Evolutionary conservation across 1,140 invertebrate genomes (phyloP).

Genomic region (Nomia melanderi): DNA sequence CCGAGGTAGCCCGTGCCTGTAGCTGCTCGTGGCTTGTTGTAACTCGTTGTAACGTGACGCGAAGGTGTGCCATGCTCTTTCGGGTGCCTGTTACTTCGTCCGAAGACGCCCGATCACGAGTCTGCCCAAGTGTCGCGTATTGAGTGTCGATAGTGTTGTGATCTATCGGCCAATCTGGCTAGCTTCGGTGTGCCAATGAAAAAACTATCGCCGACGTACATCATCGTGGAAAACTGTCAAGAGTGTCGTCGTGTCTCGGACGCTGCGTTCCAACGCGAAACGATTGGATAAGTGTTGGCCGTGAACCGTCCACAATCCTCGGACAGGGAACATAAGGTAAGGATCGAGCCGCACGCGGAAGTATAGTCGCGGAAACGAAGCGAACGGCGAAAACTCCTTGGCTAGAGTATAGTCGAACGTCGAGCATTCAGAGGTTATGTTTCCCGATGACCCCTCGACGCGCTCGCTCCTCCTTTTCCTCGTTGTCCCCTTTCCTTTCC

Average conservation of each 20-base stretch:
- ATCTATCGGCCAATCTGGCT: conserved; percentile 12
- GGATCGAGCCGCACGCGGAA: conserved; percentile 4
- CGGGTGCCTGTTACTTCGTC: conserved; percentile 46
- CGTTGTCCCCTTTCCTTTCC: conserved; percentile 27
- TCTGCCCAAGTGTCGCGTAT: conserved; percentile 32
- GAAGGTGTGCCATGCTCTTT: conserved; percentile 68
- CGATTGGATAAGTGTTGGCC: background rate
- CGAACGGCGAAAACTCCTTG: conserved; percentile 28
- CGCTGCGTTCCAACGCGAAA: conserved; percentile 14
- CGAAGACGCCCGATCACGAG: conserved; percentile 27
- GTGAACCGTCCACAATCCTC: background rate
- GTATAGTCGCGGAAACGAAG: conserved; percentile 26
- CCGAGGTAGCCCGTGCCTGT: conserved; percentile 67
- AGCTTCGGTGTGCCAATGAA: conserved; percentile 13
- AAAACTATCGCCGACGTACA: conserved; percentile 27
- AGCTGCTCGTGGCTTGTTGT: conserved; percentile 64
- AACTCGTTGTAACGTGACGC: conserved; percentile 72
- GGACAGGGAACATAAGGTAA: conserved; percentile 52
- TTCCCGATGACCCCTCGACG: conserved; percentile 71
- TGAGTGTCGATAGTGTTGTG: conserved; percentile 48
- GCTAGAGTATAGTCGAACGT: conserved; percentile 50
- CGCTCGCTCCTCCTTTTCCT: conserved; percentile 30
- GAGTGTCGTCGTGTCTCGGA: conserved; percentile 36
- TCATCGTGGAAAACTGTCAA: conserved; percentile 62
- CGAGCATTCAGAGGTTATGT: conserved; percentile 70